These are phyloP conservation scores for Bursaphelenchus okinawaensis DNA, from an alignment of 2,888 invertebrate species.

Conservation along the genomic window DNA sequence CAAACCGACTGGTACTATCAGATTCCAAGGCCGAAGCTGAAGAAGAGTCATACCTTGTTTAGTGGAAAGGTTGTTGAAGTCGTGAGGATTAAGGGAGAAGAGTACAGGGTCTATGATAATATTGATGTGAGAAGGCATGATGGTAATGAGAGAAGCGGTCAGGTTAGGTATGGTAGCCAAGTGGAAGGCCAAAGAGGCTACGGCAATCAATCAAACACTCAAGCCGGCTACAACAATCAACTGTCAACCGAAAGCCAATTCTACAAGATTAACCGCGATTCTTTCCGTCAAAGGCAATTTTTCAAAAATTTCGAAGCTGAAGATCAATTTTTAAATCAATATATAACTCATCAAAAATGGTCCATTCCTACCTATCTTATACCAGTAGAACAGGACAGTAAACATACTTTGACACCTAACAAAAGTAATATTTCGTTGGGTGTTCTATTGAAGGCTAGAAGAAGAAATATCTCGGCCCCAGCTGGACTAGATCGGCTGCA, in stretches of 20 bases:
- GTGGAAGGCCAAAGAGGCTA: no score
- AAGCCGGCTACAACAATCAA: no score
- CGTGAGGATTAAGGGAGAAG: not conserved
- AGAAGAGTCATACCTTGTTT: not conserved
- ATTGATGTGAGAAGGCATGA: no score
- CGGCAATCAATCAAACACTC: no score
- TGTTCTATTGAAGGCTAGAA: not conserved
- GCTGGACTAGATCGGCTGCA: slow-evolving; percentile 1
- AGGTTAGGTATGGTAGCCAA: no score
- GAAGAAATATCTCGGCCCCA: slow-evolving; percentile 6
- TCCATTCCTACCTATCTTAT: slow-evolving; percentile 1
- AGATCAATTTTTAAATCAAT: not conserved
- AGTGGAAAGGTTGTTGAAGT: not conserved
- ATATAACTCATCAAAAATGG: slow-evolving; percentile 4
- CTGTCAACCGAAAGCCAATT: not conserved
- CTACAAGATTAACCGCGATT: not conserved
- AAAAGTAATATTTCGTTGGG: slow-evolving; percentile 6
- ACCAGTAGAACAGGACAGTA: not conserved
- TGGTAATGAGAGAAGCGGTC: no score
- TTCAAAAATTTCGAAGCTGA: slow-evolving; percentile 1
- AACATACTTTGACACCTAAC: not conserved
- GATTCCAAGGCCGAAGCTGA: not conserved
- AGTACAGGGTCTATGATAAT: not conserved
- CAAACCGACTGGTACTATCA: not conserved
- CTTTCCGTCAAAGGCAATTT: not conserved